These are phyloP conservation scores for Vanessa cardui DNA, from an alignment of 2,888 invertebrate genomes.

Conservation along the genomic window DNA sequence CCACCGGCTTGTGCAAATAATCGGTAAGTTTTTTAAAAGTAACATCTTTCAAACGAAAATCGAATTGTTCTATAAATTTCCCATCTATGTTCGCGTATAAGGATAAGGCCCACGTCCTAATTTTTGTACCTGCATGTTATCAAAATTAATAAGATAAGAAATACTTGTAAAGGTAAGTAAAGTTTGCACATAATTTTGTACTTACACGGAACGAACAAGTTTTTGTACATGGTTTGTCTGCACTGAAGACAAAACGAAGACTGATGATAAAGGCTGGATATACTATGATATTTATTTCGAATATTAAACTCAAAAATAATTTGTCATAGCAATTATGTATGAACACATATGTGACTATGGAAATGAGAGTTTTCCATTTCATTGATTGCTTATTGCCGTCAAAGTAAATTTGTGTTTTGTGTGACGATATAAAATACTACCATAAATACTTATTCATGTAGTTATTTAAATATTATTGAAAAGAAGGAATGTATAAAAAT, in stretches of 20 bases:
- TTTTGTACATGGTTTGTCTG: constrained; percentile 25
- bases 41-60: constrained; percentile 55
- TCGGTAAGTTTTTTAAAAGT: constrained; percentile 72
- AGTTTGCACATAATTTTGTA: neutral
- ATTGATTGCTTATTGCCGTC: constrained; percentile 24
- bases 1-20: constrained; percentile 85
- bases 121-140: constrained; percentile 14
- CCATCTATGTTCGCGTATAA: constrained; percentile 42
- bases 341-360: constrained; percentile 19
- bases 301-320: constrained; percentile 18
- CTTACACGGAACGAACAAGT: constrained; percentile 26
- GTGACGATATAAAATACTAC: neutral
- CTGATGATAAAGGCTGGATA: constrained; percentile 21
- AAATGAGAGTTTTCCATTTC: constrained; percentile 30
- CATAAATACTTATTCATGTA: too few species aligned
- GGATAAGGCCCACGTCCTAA: constrained; percentile 18
- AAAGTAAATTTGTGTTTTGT: constrained; percentile 19
- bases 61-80: constrained; percentile 63
- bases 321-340: constrained; percentile 38
- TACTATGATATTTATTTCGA: constrained; percentile 10
- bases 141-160: neutral
- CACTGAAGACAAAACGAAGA: constrained; percentile 23
- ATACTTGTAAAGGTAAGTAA: neutral
- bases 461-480: too few species aligned
- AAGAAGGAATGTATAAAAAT: too few species aligned